Percentiles rank a stretch among this genome's conserved stretches.
Conservation (phyloP, 2,113 vertebrate genomes). For the Excalfactoria chinensis region DNA sequence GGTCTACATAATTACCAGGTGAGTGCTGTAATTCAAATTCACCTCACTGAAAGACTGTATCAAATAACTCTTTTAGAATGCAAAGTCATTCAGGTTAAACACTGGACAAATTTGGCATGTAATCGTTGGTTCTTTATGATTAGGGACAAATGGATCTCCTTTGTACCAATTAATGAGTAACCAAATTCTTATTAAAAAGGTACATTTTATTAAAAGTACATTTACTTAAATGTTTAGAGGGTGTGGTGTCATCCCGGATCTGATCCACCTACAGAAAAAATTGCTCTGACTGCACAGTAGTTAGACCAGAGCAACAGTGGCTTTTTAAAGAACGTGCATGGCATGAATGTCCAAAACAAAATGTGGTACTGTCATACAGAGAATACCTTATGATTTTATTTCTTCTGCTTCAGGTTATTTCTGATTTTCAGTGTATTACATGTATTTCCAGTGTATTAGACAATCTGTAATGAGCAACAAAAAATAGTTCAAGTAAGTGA, state of each 20-base stretch:
- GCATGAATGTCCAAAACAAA: not conserved
- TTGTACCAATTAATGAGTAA: not conserved
- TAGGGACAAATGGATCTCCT: not conserved
- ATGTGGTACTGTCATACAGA: rapidly evolving
- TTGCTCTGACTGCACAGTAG: rapidly evolving
- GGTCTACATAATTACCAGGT: not conserved
- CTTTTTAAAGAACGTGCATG: rapidly evolving
- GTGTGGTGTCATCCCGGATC: not conserved
- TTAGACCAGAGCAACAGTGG: not conserved
- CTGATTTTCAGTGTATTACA: not conserved
- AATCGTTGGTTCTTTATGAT: not conserved
- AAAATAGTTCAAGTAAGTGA: rapidly evolving
- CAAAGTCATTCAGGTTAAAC: not conserved
- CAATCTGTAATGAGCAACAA: rapidly evolving
- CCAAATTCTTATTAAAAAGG: not conserved
- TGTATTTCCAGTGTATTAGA: rapidly evolving
- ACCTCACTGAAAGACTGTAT: not conserved
- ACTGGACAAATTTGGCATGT: not conserved
- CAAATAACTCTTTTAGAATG: not conserved
- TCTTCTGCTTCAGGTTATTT: not conserved
- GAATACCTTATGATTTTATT: not conserved
- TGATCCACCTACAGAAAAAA: not conserved
- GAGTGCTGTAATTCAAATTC: not conserved
- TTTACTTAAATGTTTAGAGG: not conserved
- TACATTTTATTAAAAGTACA: not conserved